These are phyloP conservation scores for Gavialis gangeticus DNA, from an alignment of 2,113 vertebrate genomes.

Conservation along the genomic window DNA sequence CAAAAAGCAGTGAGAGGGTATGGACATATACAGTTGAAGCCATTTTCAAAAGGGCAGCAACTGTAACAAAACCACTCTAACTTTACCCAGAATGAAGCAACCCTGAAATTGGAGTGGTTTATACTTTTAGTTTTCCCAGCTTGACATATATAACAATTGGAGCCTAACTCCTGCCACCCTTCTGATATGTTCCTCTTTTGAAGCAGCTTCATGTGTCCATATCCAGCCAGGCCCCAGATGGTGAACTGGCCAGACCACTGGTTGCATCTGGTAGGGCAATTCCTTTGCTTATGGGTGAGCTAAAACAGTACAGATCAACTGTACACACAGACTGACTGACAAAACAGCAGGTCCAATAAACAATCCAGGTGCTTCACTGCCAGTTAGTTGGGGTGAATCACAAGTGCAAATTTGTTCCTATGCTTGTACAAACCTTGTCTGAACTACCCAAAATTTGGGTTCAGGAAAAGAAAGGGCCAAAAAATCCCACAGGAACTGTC, in stretches of 20 bases:
- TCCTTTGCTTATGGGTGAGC: not conserved
- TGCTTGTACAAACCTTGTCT: not conserved
- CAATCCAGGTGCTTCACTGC: accelerated
- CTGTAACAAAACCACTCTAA: no score
- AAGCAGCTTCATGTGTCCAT: no score
- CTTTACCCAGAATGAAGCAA: not conserved
- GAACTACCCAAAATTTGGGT: not conserved
- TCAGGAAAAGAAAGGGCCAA: not conserved
- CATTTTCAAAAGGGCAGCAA: not conserved
- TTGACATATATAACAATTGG: no score
- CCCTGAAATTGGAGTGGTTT: no score
- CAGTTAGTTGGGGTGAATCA: not conserved
- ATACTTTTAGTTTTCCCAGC: no score
- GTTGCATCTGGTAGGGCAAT: not conserved
- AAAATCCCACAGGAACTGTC: not conserved
- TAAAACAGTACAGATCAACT: not conserved
- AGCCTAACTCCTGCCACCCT: no score
- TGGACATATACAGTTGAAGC: no score
- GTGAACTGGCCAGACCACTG: not conserved
- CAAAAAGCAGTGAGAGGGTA: not conserved
- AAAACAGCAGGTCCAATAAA: not conserved
- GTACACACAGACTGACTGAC: not conserved
- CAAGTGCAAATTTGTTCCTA: not conserved
- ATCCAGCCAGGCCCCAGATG: no score
- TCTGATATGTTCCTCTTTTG: no score